Conservation (phyloP, 2,797 vertebrate genomes). For the Leptoclinus maculatus region DNA sequence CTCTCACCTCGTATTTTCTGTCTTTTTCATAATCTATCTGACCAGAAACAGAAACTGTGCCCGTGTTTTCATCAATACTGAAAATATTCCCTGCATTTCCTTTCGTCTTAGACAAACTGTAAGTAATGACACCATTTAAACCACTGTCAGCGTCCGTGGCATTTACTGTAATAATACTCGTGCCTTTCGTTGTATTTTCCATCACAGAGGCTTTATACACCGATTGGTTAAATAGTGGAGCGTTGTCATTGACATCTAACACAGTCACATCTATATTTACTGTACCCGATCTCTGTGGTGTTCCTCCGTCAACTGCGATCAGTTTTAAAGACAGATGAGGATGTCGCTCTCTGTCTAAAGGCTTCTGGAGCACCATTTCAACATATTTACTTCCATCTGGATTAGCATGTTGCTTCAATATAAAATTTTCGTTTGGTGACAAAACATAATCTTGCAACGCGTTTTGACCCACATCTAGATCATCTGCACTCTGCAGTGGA, state of each 20-base stretch:
- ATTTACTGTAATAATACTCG: conserved; percentile 59
- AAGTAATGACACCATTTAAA: conserved; percentile 53
- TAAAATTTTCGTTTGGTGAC: conserved; percentile 54
- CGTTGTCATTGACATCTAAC: conserved; percentile 78
- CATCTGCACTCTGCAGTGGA: conserved; percentile 57
- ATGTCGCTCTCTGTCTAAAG: conserved; percentile 63
- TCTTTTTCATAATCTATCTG: conserved; percentile 74
- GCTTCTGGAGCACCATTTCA: conserved; percentile 62
- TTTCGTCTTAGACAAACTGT: conserved; percentile 64
- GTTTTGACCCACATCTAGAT: conserved; percentile 66
- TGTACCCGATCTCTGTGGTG: conserved; percentile 69
- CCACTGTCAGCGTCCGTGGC: conserved; percentile 76
- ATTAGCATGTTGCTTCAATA: conserved; percentile 56
- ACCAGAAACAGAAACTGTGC: conserved; percentile 57
- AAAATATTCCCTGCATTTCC: conserved; percentile 50
- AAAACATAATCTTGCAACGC: conserved; percentile 61
- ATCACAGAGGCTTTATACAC: conserved; percentile 70
- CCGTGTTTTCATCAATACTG: conserved; percentile 47
- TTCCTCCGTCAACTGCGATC: conserved; percentile 73
- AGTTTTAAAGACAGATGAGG: conserved; percentile 42
- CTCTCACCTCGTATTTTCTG: conserved; percentile 61
- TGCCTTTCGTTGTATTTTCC: conserved; percentile 65
- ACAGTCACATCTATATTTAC: conserved; percentile 71
- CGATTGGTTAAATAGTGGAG: conserved; percentile 73
- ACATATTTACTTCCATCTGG: conserved; percentile 58